These are phyloP conservation scores for Diaperis boleti DNA, from an alignment of 2,888 invertebrate genomes.

Conservation along the genomic window DNA sequence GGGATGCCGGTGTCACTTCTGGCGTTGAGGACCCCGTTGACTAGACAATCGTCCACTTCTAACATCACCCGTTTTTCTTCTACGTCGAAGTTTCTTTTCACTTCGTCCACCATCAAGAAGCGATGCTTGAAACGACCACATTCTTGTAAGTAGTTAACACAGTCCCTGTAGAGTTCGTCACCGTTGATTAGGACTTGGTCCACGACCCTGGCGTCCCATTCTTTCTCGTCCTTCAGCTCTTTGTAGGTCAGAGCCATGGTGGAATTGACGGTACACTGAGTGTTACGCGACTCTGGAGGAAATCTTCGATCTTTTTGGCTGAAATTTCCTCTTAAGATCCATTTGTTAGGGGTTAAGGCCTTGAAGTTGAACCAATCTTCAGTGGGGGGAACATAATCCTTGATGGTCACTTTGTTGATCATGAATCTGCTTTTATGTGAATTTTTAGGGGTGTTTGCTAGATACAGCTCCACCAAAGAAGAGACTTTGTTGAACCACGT, in stretches of 20 bases:
- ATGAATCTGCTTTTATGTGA: conserved; percentile 49
- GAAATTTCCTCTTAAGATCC: conserved; percentile 64
- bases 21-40: conserved; percentile 58
- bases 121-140: conserved; percentile 54
- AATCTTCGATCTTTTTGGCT: conserved; percentile 60
- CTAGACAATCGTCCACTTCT: conserved; percentile 59
- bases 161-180: conserved; percentile 64
- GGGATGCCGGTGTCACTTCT: conserved; percentile 44
- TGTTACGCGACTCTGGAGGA: conserved; percentile 61
- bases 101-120: conserved; percentile 59
- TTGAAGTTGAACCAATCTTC: conserved; percentile 63
- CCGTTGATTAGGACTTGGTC: conserved; percentile 66
- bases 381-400: conserved; percentile 57
- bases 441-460: conserved; percentile 58
- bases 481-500: conserved; percentile 61
- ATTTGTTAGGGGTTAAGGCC: conserved; percentile 54
- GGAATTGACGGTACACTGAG: conserved; percentile 66
- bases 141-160: conserved; percentile 54
- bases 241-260: conserved; percentile 62
- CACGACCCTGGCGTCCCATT: conserved; percentile 62
- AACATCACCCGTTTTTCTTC: conserved; percentile 57
- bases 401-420: conserved; percentile 60
- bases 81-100: conserved; percentile 61
- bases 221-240: conserved; percentile 56
- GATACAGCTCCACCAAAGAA: conserved; percentile 62